phyloP scores from a whole-genome alignment of 2,888 invertebrate species.

The Mayetiola destructor region DNA sequence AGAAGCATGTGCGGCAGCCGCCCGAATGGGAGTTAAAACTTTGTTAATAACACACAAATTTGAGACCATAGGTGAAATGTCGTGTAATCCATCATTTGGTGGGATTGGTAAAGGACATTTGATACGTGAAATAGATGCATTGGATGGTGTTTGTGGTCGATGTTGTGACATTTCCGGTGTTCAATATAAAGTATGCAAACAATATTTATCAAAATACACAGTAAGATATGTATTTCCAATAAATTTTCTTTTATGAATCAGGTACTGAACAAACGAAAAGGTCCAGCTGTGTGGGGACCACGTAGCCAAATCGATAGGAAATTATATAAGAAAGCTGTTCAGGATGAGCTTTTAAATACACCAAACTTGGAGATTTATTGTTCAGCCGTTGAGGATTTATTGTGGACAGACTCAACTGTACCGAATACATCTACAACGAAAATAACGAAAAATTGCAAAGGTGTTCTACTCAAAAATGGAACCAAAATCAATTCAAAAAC shows the following conservation, averaged over 20 bases:
- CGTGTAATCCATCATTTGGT: constrained; percentile 86
- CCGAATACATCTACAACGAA: neutral
- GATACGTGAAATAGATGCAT: constrained; percentile 73
- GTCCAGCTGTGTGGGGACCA: constrained; percentile 81
- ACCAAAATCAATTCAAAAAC: constrained; percentile 42
- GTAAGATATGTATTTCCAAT: neutral
- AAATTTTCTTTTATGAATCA: constrained; percentile 21
- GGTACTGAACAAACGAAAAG: constrained; percentile 63
- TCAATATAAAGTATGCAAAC: constrained; percentile 48
- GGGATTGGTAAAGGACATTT: constrained; percentile 85
- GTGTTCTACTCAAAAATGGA: constrained; percentile 38
- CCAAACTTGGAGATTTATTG: constrained; percentile 51
- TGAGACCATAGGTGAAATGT: constrained; percentile 78
- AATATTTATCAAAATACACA: constrained; percentile 7
- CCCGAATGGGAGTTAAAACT: constrained; percentile 59
- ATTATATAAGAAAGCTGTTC: constrained; percentile 62
- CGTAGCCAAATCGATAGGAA: constrained; percentile 75
- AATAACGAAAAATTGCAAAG: constrained; percentile 23
- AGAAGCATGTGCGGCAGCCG: constrained; percentile 71
- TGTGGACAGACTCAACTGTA: neutral
- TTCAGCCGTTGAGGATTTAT: constrained; percentile 64
- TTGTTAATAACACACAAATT: constrained; percentile 71
- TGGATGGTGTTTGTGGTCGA: constrained; percentile 69
- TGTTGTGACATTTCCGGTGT: constrained; percentile 71
- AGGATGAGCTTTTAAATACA: constrained; percentile 50